Base-by-base conservation (phyloP, 2,113 vertebrate species). In the Baryphthengus martii region DNA sequence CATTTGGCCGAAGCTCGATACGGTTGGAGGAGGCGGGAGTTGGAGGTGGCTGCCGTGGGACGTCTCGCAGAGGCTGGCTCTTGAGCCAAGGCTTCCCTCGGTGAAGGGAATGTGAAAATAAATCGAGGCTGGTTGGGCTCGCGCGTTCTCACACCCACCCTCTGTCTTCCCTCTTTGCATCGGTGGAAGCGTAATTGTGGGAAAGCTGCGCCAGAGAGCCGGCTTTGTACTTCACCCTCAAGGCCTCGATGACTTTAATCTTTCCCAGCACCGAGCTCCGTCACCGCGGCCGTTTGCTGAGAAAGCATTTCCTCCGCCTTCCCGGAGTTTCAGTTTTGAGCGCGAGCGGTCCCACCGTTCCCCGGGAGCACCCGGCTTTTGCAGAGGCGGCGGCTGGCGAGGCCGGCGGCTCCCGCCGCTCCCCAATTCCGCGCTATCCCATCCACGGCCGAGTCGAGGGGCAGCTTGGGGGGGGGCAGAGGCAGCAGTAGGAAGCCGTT, bases 181-280 rank as follows among this genome's bases (percentile, higher is more conserved):
- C 0, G 0, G 37, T 93, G 88, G 71, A 74, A 56, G 68, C 84
- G 71, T 77, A 86, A 93, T 75, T 90, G 79, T 94, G 96, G 88
- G 90, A 96, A 94, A 86, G 75, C 88, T 63, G 3, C 2, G 9
- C 79, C 29, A 9, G 47, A 23, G 95, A 92, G 85, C 92, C 70
- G 75, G 35, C 72, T 91, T 78, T 89, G 92, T 86, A 77, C 88
- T 96, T 95, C 85, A 90, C 95, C 96, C 93, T 91, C 77, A 52
- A 91, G 93, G 89, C 89, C 91, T 89, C 7, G 2, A 23, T 82
- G 93, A 92, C 87, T 96, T 92, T 84, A 89, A 89, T 93, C 90
- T 96, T 95, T 85, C 45, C 84, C 89, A 92, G 77, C 31, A 1
- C 58, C 0, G 3, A 81, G 89, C 89, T 82, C 80, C 0, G 33